These are phyloP conservation scores for Gallinago stenura DNA, from an alignment of 2,797 vertebrate species.

Conservation along the genomic window DNA sequence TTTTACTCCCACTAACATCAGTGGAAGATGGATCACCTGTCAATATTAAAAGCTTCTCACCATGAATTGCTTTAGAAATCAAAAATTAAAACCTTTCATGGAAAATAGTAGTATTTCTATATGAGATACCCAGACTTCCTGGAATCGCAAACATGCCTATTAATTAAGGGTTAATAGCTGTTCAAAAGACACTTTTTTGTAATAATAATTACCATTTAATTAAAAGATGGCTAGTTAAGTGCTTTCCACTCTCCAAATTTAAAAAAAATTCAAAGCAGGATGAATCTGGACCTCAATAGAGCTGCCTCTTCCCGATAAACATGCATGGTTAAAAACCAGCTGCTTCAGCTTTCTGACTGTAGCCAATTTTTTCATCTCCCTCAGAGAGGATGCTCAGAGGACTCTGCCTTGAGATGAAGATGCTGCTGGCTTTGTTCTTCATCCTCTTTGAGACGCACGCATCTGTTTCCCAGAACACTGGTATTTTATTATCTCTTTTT, in stretches of 20 bases:
- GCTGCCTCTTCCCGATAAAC: background rate
- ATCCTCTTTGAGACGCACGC: background rate
- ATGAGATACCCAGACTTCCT: background rate
- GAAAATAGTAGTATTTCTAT: background rate
- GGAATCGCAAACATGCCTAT: no score
- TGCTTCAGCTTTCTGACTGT: background rate
- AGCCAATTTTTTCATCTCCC: background rate
- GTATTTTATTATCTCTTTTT: background rate
- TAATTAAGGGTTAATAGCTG: background rate
- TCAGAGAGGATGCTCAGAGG: background rate
- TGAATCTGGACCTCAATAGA: background rate
- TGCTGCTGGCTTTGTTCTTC: background rate
- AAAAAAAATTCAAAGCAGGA: background rate
- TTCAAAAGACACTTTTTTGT: background rate
- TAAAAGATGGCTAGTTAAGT: background rate
- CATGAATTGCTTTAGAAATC: background rate
- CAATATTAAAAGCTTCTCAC: background rate
- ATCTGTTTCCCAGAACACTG: background rate
- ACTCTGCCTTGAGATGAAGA: background rate
- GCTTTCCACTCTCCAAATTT: background rate
- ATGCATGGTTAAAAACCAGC: background rate
- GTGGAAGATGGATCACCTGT: background rate
- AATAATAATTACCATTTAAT: background rate
- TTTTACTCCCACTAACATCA: background rate
- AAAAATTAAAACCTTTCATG: background rate